phyloP scores from a whole-genome alignment of 2,888 invertebrate species.

The Siphlonurus alternatus region DNA sequence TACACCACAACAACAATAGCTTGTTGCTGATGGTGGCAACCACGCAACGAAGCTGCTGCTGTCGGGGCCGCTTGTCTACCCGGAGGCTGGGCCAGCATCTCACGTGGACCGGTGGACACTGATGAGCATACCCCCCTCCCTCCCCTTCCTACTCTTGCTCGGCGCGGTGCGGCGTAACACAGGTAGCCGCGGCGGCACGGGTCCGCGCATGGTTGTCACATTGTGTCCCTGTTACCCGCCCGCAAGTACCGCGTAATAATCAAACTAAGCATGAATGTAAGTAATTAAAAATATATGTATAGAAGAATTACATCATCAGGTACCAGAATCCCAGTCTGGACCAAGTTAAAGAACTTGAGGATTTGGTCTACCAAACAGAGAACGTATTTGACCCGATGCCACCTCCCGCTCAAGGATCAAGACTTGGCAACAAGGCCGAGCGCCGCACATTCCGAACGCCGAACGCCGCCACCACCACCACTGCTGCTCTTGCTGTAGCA shows the following conservation, averaged over 20 bases:
- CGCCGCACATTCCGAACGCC: constrained; percentile 17
- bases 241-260: background rate
- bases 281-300: too few species aligned
- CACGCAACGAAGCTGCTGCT: background rate
- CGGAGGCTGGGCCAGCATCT: constrained; percentile 20
- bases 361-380: background rate
- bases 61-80: constrained; percentile 15
- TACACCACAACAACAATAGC: background rate
- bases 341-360: too few species aligned
- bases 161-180: constrained; percentile 12
- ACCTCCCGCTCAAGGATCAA: background rate
- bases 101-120: constrained; percentile 1
- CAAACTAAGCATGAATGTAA: background rate
- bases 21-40: background rate
- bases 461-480: constrained; percentile 12
- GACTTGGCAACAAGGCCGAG: background rate
- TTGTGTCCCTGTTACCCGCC: too few species aligned
- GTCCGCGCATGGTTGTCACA: background rate
- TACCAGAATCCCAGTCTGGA: too few species aligned
- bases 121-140: constrained; percentile 5
- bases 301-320: too few species aligned
- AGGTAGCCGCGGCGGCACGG: constrained; percentile 5
- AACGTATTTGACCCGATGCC: too few species aligned
- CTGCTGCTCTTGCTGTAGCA: constrained; percentile 13
- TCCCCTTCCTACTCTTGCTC: constrained; percentile 5